Evolutionary conservation across 2,797 vertebrate genomes (phyloP).

Genomic region (Anisognathus igniventris): DNA sequence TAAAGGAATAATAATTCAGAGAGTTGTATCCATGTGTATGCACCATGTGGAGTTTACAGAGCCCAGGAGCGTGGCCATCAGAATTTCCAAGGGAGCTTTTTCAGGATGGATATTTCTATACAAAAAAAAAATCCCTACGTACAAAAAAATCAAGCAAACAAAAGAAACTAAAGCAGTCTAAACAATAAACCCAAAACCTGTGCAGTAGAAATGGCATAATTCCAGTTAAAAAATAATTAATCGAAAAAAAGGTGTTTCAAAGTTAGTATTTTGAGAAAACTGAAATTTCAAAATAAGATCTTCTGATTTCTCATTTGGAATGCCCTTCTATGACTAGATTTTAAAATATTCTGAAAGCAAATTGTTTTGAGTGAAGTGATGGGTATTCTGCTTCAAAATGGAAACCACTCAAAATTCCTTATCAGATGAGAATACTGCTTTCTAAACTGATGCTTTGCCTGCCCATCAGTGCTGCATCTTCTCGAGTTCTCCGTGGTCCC

Average conservation of each 20-base stretch:
- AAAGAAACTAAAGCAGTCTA: background rate
- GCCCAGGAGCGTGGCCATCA: fast-evolving
- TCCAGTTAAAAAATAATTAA: background rate
- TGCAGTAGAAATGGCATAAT: background rate
- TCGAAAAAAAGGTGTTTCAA: background rate
- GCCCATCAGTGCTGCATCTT: background rate
- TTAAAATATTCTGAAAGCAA: background rate
- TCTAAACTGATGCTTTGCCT: background rate
- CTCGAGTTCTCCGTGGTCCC: background rate
- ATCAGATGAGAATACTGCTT: background rate
- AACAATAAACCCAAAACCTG: background rate
- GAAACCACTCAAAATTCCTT: background rate
- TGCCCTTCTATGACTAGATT: background rate
- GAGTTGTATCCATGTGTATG: background rate
- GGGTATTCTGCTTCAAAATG: background rate
- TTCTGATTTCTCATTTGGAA: background rate
- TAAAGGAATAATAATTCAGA: background rate
- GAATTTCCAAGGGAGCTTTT: background rate
- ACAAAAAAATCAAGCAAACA: background rate
- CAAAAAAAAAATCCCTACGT: background rate
- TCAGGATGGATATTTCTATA: background rate
- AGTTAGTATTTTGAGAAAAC: background rate
- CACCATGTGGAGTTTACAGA: background rate
- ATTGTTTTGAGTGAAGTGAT: background rate
- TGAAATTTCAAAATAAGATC: background rate